Evolutionary conservation across 2,797 vertebrate genomes (phyloP).

Genomic region (Rhinichthys osculus): DNA sequence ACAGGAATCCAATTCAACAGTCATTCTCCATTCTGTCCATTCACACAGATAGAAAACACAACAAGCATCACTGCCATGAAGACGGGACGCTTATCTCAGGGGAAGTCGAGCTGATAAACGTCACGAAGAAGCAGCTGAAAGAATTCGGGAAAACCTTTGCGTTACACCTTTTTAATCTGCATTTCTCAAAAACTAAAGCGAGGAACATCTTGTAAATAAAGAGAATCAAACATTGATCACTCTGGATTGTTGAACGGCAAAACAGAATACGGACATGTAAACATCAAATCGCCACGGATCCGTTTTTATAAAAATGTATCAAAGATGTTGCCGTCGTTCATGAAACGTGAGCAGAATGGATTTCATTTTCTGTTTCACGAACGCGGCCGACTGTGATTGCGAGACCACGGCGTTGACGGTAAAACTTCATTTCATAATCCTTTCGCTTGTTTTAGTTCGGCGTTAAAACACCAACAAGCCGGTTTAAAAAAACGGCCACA

Average conservation of each 20-base stretch:
- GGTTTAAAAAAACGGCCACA: constrained; percentile 5
- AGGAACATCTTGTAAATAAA: constrained; percentile 14
- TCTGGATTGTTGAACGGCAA: not conserved
- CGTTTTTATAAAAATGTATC: not conserved
- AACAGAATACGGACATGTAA: not conserved
- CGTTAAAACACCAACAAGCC: not conserved
- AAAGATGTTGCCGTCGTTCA: not conserved
- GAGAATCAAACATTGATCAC: not conserved
- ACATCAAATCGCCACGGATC: not conserved
- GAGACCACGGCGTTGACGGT: not conserved
- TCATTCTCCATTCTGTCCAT: not conserved
- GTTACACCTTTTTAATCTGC: not conserved
- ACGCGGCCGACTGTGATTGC: not conserved
- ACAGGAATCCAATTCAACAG: constrained; percentile 39
- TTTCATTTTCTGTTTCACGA: not conserved
- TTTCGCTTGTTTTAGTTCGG: not conserved
- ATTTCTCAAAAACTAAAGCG: not conserved
- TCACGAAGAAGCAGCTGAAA: not conserved
- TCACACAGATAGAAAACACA: constrained; percentile 52
- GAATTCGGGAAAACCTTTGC: not conserved
- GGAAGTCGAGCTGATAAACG: not conserved
- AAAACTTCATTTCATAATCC: not conserved
- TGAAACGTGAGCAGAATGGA: not conserved
- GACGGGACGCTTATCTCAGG: not conserved
- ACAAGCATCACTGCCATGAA: too few relatives aligned